Evolutionary conservation across 2,888 invertebrate genomes (phyloP).

Genomic region (Arge pagana): DNA sequence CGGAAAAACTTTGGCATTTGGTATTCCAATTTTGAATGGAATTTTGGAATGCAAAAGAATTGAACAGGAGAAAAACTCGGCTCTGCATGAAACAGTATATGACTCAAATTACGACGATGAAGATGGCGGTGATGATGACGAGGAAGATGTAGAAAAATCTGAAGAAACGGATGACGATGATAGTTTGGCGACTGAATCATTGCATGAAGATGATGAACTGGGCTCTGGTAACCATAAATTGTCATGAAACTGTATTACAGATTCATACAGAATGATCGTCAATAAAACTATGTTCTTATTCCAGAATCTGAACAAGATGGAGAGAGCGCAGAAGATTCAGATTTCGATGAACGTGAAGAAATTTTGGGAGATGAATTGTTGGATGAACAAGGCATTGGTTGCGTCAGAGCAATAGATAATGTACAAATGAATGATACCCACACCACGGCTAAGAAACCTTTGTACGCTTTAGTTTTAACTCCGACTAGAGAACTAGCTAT

Average conservation of each 20-base stretch:
- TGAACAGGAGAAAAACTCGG: conserved; percentile 54
- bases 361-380: conserved; percentile 11
- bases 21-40: conserved; percentile 87
- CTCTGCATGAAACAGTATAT: conserved; percentile 56
- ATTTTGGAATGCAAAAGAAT: too few species aligned
- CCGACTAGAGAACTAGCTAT: conserved; percentile 96
- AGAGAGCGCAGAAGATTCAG: conserved; percentile 28
- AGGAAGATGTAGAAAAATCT: conserved; percentile 19
- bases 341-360: conserved; percentile 39
- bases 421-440: conserved; percentile 54
- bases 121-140: conserved; percentile 19
- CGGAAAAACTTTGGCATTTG: conserved; percentile 98
- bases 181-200: too few species aligned
- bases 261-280: conserved; percentile 52
- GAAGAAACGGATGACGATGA: conserved; percentile 21
- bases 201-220: too few species aligned
- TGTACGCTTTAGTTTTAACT: conserved; percentile 87
- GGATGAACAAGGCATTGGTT: conserved; percentile 58
- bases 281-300: conserved; percentile 58
- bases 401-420: conserved; percentile 66
- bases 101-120: conserved; percentile 29
- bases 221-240: conserved; percentile 27
- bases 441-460: conserved; percentile 60
- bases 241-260: conserved; percentile 24
- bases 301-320: conserved; percentile 50